Conservation (phyloP, 2,113 vertebrate genomes). For the Herpetotheres cachinnans region DNA sequence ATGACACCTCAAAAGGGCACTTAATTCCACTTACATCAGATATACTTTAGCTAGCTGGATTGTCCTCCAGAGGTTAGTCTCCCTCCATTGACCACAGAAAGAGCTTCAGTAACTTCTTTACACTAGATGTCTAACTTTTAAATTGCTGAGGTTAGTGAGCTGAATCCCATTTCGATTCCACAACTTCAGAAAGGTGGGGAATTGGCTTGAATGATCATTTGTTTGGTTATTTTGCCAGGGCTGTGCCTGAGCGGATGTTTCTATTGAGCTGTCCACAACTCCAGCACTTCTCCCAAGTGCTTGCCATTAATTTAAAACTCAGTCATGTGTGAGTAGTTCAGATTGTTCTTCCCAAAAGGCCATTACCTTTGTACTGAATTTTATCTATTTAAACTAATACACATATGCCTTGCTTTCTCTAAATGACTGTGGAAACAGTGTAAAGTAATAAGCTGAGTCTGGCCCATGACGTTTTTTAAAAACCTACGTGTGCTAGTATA, state of each 20-base stretch:
- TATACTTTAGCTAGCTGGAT: neutral
- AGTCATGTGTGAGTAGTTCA: neutral
- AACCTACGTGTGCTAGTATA: neutral
- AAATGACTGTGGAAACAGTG: neutral
- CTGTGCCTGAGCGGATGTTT: slow-evolving; percentile 10
- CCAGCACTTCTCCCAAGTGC: neutral
- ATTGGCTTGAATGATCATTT: neutral
- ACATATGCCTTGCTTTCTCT: neutral
- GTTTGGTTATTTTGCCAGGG: neutral
- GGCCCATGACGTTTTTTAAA: neutral
- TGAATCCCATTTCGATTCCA: neutral
- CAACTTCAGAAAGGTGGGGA: neutral
- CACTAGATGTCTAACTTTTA: neutral
- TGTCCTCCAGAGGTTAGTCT: neutral
- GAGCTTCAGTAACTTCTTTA: neutral
- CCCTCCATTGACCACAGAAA: neutral
- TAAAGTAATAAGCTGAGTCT: neutral
- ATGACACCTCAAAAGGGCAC: neutral
- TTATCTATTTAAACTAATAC: neutral
- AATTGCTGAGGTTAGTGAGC: neutral
- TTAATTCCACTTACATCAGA: slow-evolving; percentile 4
- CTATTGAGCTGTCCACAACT: neutral
- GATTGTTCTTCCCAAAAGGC: neutral
- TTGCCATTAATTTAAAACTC: neutral
- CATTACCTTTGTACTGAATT: neutral